These are phyloP conservation scores for Oryzias celebensis DNA, from an alignment of 2,113 vertebrate species.

Conservation along the genomic window DNA sequence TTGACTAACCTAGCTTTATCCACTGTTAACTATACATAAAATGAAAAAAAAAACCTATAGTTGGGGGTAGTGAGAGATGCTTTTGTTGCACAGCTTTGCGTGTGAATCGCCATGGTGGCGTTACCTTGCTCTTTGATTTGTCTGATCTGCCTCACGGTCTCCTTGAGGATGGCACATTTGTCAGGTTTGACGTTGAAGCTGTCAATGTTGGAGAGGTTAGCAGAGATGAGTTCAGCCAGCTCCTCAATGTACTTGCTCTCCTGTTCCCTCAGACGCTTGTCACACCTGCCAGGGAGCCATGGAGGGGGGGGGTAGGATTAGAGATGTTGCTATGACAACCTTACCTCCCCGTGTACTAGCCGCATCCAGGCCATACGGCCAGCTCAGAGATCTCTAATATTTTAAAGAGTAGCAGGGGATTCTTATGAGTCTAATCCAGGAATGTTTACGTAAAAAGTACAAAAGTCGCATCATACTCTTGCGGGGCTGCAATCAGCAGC, in stretches of 20 bases:
- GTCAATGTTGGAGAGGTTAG: constrained; percentile 97
- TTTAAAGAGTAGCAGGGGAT: constrained; percentile 5
- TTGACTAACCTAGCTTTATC: constrained; percentile 14
- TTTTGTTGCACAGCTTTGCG: background rate
- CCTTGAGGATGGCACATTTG: constrained; percentile 98
- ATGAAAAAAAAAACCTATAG: constrained; percentile 1
- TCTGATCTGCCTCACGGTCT: constrained; percentile 97
- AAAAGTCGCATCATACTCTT: constrained; percentile 2
- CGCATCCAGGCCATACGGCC: constrained; percentile 24
- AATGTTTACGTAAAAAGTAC: background rate
- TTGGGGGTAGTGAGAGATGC: no score
- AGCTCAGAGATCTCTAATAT: constrained; percentile 25
- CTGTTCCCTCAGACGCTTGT: constrained; percentile 96
- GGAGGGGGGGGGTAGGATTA: constrained; percentile 43
- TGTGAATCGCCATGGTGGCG: background rate
- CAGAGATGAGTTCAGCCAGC: constrained; percentile 96
- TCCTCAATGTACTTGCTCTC: constrained; percentile 99
- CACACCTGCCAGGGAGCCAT: constrained; percentile 79
- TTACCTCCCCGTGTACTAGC: constrained; percentile 36
- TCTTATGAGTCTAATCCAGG: background rate
- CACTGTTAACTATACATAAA: constrained; percentile 6
- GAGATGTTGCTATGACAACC: constrained; percentile 66
- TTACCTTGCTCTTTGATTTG: constrained; percentile 99
- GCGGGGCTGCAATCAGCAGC: constrained; percentile 2
- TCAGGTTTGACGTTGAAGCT: constrained; percentile 99